Evolutionary conservation across 2,113 vertebrate species (phyloP), one percentile per base, ranked within the genome.

Genomic region (Fukomys damarensis): DNA sequence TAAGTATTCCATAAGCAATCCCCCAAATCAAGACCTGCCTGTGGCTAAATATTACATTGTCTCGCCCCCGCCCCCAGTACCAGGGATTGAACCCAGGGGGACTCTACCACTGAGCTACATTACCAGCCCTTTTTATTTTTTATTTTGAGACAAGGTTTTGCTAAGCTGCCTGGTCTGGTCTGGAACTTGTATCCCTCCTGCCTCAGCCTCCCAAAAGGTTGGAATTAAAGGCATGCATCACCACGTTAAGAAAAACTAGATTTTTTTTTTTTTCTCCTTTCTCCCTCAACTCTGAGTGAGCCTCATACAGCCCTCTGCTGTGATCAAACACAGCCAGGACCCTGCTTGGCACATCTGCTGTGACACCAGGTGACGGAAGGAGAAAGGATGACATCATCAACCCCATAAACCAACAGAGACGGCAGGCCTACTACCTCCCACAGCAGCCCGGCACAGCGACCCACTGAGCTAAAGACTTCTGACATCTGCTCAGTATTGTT

Each of bases 311-410:
- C 76, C 96, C 96, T 96, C 97, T 88, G 89, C 95, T 68, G 17
- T 82, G 85, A 98, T 54, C 91, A 93, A 97, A 98, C 96, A 96
- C 79, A 97, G 90, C 95, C 0, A 61, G 82, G 96, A 96, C 93
- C 97, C 98, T 95, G 96, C 70, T 28, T 98, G 98, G 79, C 96
- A 97, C 98, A 99, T 99, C 98, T 99, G 99, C 98, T 98, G 94
- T 49, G 56, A 98, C 98, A 98, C 98, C 98, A 35, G 98, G 89
- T 98, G 99, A 98, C 98, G 98, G 86, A 46, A 96, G 98, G 72
- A 96, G 96, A 95, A 89, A 97, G 97, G 98, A 98, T 98, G 96
- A 98, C 95, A 98, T 96, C 97, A 97, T 98, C 97, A 96, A 91
- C 90, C 86, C 80, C 91, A 95, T 97, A 98, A 98, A 98, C 98